Conservation (phyloP, 2,797 vertebrate species). For the Mallotus villosus region DNA sequence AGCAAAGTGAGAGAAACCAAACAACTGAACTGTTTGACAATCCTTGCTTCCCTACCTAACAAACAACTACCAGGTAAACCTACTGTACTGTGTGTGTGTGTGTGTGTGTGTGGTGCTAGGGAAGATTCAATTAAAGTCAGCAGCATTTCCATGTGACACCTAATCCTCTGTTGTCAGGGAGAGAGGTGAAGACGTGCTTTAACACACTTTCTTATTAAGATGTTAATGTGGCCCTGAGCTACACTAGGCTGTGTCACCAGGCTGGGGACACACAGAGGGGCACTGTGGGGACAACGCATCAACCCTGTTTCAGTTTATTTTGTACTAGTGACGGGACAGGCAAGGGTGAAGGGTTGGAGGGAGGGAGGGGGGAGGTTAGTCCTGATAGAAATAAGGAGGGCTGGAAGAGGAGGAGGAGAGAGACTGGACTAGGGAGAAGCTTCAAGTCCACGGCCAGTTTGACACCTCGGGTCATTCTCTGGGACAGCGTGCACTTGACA, state of each 20-base stretch:
- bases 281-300: conserved; percentile 4
- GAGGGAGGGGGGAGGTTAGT: background rate
- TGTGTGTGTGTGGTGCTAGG: conserved; percentile 51
- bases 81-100: background rate
- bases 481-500: conserved; percentile 33
- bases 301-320: conserved; percentile 21
- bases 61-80: conserved; percentile 42
- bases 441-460: background rate
- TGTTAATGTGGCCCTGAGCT: conserved; percentile 82
- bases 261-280: no score
- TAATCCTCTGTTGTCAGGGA: conserved; percentile 85
- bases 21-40: conserved; percentile 56
- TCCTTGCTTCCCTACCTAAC: conserved; percentile 38
- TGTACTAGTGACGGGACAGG: background rate
- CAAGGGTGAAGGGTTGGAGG: background rate
- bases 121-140: conserved; percentile 94
- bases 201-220: conserved; percentile 87
- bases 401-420: background rate
- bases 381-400: background rate
- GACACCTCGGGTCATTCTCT: conserved; percentile 22
- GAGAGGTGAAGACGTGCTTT: conserved; percentile 82
- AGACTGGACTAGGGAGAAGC: background rate
- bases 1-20: conserved; percentile 49
- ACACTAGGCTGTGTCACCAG: background rate
- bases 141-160: conserved; percentile 92